Percentiles rank a stretch among this genome's conserved stretches.
These are phyloP conservation scores for Geophilus truncorum DNA, from an alignment of 2,888 invertebrate species.

Conservation along the genomic window DNA sequence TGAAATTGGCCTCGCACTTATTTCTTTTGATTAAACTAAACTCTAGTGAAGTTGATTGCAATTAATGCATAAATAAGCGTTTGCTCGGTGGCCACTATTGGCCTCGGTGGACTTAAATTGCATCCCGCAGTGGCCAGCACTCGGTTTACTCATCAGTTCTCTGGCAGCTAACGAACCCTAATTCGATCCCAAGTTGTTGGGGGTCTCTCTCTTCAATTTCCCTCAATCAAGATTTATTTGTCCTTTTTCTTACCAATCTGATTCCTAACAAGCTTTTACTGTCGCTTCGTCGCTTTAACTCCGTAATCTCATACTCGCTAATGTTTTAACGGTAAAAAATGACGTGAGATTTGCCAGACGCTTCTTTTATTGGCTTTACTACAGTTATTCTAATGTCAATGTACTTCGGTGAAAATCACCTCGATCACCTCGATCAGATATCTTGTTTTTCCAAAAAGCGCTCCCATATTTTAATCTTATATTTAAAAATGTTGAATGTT, in stretches of 20 bases:
- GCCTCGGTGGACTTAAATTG: not conserved
- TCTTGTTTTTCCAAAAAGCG: no score
- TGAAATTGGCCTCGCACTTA: no score
- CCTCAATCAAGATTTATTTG: constrained; percentile 5
- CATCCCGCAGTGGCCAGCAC: not conserved
- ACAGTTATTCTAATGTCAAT: no score
- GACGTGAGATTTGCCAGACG: no score
- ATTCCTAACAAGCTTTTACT: not conserved
- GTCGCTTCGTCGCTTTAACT: not conserved
- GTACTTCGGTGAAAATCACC: no score
- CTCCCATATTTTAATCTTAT: no score
- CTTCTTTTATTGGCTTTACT: no score
- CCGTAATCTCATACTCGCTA: no score
- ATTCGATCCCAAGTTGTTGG: constrained; percentile 13
- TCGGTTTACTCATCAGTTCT: constrained; percentile 5
- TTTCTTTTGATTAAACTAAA: not conserved
- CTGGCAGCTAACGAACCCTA: not conserved
- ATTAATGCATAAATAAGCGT: not conserved
- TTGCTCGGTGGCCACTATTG: not conserved
- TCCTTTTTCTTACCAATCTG: not conserved
- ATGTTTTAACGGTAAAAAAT: no score
- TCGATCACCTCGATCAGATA: no score
- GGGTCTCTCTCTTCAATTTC: not conserved
- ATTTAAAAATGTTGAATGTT: no score
- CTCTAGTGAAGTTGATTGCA: not conserved